Evolutionary conservation across 2,113 vertebrate species (phyloP).

Genomic region (Pedetes capensis): DNA sequence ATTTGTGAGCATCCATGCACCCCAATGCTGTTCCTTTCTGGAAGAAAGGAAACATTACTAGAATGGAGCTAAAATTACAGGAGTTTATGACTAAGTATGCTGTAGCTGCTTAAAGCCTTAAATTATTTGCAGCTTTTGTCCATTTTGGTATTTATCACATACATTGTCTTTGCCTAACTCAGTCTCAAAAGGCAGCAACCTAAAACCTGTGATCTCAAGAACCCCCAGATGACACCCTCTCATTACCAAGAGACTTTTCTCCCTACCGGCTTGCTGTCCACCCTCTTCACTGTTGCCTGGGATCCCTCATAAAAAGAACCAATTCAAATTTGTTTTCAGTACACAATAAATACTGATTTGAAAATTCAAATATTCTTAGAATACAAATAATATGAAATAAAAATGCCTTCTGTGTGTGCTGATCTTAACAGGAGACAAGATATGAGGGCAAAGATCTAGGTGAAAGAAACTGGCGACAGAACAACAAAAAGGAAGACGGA

Average conservation of each 20-base stretch:
- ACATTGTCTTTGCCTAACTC: neutral
- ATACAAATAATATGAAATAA: neutral
- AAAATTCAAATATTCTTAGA: neutral
- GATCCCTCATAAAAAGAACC: neutral
- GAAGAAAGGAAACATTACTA: neutral
- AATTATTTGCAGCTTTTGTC: neutral
- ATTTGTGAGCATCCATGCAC: neutral
- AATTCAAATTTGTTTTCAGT: conserved; percentile 13
- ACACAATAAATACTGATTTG: neutral
- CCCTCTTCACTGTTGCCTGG: neutral
- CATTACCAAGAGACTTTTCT: neutral
- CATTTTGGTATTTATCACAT: neutral
- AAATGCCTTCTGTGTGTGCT: neutral
- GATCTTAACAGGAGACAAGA: neutral
- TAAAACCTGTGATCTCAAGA: neutral
- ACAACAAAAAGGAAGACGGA: neutral
- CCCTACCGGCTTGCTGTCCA: too few species aligned
- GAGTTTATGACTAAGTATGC: neutral
- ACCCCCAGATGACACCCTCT: neutral
- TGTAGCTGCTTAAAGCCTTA: neutral
- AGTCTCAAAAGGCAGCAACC: neutral
- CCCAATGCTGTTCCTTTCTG: neutral
- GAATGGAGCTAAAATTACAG: neutral
- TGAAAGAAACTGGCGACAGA: neutral
- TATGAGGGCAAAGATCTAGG: neutral